Evolutionary conservation across 1,140 invertebrate genomes (phyloP).

Genomic region (Goniozus legneri): DNA sequence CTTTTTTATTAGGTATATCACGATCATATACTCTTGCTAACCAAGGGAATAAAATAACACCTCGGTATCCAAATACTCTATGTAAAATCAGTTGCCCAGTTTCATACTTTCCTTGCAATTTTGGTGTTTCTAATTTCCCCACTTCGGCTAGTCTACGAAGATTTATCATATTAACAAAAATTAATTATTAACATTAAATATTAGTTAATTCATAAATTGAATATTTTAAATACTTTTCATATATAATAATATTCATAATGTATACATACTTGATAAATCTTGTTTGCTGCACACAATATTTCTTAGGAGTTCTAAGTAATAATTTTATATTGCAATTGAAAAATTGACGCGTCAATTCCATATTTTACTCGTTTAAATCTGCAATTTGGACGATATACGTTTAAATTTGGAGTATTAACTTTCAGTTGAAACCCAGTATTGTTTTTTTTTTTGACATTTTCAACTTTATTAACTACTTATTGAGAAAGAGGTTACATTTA

Average conservation of each 20-base stretch:
- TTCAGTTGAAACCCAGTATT: too few relatives aligned
- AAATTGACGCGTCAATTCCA: constrained; percentile 37
- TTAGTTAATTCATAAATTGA: neutral
- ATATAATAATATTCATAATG: neutral
- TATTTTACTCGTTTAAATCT: too few relatives aligned
- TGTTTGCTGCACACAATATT: constrained; percentile 26
- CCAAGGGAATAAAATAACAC: constrained; percentile 95
- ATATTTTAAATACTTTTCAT: neutral
- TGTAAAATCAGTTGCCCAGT: constrained; percentile 95
- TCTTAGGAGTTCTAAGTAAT: constrained; percentile 30
- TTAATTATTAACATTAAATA: neutral
- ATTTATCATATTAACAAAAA: constrained; percentile 1
- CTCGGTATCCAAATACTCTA: constrained; percentile 92
- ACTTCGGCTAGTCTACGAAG: constrained; percentile 70
- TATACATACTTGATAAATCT: constrained; percentile 38
- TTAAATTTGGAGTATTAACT: too few relatives aligned
- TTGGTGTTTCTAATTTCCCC: constrained; percentile 76
- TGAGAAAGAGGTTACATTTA: too few relatives aligned
- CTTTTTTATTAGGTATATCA: constrained; percentile 65
- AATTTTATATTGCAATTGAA: constrained; percentile 23
- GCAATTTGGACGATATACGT: too few relatives aligned
- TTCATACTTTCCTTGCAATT: constrained; percentile 86
- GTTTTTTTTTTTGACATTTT: too few relatives aligned
- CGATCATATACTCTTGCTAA: constrained; percentile 89
- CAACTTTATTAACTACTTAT: too few relatives aligned